Percentiles rank a stretch among this genome's conserved stretches.
Conservation (phyloP, 2,797 vertebrate species). For the Perodicticus potto region DNA sequence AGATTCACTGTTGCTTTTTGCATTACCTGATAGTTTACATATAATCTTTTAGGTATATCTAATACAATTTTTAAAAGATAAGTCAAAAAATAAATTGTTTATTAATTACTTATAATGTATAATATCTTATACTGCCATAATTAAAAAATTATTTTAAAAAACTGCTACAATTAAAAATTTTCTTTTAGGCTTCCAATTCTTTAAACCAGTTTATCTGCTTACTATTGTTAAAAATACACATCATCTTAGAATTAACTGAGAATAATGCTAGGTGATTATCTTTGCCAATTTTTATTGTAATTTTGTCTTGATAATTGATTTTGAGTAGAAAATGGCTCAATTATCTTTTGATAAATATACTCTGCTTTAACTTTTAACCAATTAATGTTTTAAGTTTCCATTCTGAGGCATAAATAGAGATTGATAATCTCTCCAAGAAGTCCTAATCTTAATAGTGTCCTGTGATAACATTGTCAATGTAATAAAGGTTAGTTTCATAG, state of each 20-base stretch:
- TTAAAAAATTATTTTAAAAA: slow-evolving; percentile 63
- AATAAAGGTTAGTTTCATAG: slow-evolving; percentile 63
- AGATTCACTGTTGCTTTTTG: slow-evolving; percentile 39
- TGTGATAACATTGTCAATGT: slow-evolving; percentile 55
- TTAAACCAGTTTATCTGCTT: neutral
- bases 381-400: slow-evolving; percentile 45
- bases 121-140: slow-evolving; percentile 38
- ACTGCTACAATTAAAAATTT: slow-evolving; percentile 25
- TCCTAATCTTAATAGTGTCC: slow-evolving; percentile 68
- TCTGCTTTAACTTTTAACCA: slow-evolving; percentile 56
- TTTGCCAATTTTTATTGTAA: slow-evolving; percentile 21
- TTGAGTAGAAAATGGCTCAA: slow-evolving; percentile 8
- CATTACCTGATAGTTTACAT: slow-evolving; percentile 50
- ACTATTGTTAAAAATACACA: neutral
- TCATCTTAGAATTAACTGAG: neutral
- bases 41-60: slow-evolving; percentile 27
- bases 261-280: neutral
- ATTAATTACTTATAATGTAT: slow-evolving; percentile 44
- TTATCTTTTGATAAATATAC: slow-evolving; percentile 53
- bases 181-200: neutral
- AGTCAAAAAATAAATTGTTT: slow-evolving; percentile 50
- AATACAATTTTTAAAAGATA: slow-evolving; percentile 51
- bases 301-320: slow-evolving; percentile 38
- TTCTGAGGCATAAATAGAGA: slow-evolving; percentile 39
- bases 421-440: slow-evolving; percentile 73